Evolutionary conservation across 2,797 vertebrate species (phyloP), one percentile per base, ranked within the genome.

Genomic region (Gambelia wislizenii): DNA sequence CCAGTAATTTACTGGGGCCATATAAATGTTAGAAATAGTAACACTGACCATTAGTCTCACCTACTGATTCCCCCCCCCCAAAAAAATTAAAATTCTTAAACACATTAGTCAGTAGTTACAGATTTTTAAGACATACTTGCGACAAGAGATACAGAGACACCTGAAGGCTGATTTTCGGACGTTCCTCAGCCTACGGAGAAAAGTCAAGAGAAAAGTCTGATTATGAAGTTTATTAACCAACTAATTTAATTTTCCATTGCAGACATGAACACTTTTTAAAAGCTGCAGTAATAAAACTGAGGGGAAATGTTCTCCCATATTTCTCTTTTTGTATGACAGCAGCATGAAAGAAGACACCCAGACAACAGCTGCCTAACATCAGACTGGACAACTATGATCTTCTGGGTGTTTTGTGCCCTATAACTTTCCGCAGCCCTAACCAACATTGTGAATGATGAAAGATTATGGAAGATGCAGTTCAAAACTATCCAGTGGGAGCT

Each of bases 61-160:
- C 76, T 27, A 70, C 64, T 5, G 69, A 4, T 22, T 6, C 78
- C n/a, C n/a, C n/a, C n/a, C n/a, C n/a, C n/a, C 59, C 72, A 27
- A 10, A 33, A 80, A 16, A 90, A 30, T 22, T 36, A 83, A 84
- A 0, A n/a, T 4, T 47, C 20, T 27, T 89, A 90, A 14, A 78
- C 8, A n/a, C n/a, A n/a, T n/a, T n/a, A 69, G 56, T 93, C 61
- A 1, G 39, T 8, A 1, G 86, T 16, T 83, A 84, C 5, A 54
- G 90, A 82, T 54, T 88, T 3, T 49, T 86, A 89, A 92, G 44
- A 96, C 97, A 30, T 98, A 99, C 99, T 98, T 99, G 99, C 44
- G 99, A 99, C 79, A 99, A 98, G 89, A 99, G 98, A 94, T 99
- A 99, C 44, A 99, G 98, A 7, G 99, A 98, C 92, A 99, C 99